Conservation (phyloP, 2,888 invertebrate species). For the Drosophila algonquin region DNA sequence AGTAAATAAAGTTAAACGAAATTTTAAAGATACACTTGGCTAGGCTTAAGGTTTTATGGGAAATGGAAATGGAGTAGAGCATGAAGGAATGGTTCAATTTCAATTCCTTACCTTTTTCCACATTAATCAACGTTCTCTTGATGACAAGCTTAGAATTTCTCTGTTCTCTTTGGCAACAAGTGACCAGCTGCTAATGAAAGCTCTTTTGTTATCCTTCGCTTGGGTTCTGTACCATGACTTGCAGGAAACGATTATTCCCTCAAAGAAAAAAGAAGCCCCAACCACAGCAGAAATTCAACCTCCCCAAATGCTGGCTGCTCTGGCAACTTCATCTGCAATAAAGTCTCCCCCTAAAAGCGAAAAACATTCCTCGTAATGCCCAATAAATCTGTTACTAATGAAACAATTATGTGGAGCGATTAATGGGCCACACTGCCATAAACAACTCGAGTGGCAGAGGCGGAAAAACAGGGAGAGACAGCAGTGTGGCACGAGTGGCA, state of each 20-base stretch:
- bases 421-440: conserved; percentile 55
- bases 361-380: conserved; percentile 49
- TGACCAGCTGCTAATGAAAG: conserved; percentile 42
- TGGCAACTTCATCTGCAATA: conserved; percentile 42
- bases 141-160: neutral
- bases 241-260: conserved; percentile 11
- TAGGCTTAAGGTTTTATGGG: neutral
- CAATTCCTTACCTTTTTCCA: neutral
- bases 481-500: conserved; percentile 23
- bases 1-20: neutral
- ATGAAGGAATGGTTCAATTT: neutral
- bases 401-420: conserved; percentile 76
- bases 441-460: conserved; percentile 42
- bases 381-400: conserved; percentile 76
- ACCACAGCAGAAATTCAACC: conserved; percentile 29
- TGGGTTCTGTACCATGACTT: conserved; percentile 23
- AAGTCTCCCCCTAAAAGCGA: conserved; percentile 25
- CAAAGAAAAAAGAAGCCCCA: neutral
- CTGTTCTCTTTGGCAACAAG: neutral
- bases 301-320: conserved; percentile 51
- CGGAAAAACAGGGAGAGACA: neutral
- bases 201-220: conserved; percentile 27
- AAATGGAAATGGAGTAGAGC: no score
- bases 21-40: neutral
- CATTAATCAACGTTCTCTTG: neutral